A percentile compares a stretch with the other conserved stretches of the same genome.
Evolutionary conservation across 2,797 vertebrate genomes (phyloP).

Genomic region (Alfaro cultratus): DNA sequence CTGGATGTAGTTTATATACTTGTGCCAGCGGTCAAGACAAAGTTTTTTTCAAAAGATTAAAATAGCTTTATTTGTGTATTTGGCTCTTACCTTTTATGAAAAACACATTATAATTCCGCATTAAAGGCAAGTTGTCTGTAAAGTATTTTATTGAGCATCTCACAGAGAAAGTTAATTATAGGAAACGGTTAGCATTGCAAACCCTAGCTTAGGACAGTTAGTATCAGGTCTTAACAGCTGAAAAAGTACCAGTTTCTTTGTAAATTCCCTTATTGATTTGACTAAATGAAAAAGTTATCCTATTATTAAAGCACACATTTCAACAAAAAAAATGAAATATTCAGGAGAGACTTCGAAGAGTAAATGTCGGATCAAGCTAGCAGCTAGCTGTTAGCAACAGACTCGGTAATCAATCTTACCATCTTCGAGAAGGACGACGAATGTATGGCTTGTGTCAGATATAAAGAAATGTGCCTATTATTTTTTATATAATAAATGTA

Average conservation of each 20-base stretch:
- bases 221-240: background rate
- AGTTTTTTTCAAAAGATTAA: background rate
- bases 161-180: conserved; percentile 22
- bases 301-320: conserved; percentile 16
- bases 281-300: accelerated
- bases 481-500: conserved; percentile 19
- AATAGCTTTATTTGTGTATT: background rate
- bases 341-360: conserved; percentile 32
- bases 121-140: background rate
- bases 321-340: background rate
- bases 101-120: background rate
- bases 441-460: conserved; percentile 28
- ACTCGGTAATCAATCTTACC: conserved; percentile 68
- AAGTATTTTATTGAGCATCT: background rate
- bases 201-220: conserved; percentile 45
- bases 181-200: conserved; percentile 49
- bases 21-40: background rate
- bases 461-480: conserved; percentile 15
- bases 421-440: conserved; percentile 61
- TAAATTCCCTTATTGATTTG: background rate
- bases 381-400: conserved; percentile 58
- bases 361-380: conserved; percentile 68
- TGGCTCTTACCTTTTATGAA: background rate
- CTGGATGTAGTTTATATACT: background rate
- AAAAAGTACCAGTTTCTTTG: background rate